Evolutionary conservation across 2,888 invertebrate species (phyloP).

Genomic region (Anthoptus insignis): DNA sequence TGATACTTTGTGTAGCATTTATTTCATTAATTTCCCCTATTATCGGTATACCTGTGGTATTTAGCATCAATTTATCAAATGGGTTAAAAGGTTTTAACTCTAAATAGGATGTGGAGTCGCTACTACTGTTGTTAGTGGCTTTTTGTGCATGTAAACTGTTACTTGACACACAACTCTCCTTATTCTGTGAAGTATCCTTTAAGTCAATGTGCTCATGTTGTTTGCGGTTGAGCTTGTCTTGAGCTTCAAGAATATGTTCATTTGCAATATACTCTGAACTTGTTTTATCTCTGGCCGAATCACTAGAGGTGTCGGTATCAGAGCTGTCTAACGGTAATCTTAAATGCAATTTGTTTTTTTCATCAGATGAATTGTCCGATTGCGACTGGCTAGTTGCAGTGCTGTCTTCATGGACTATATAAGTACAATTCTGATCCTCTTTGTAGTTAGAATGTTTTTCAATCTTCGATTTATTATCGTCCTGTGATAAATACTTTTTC

Average conservation of each 20-base stretch:
- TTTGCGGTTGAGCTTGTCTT: conserved; percentile 22
- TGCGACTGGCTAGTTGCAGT: conserved; percentile 72
- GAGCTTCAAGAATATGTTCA: conserved; percentile 59
- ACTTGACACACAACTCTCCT: conserved; percentile 41
- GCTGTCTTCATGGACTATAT: conserved; percentile 79
- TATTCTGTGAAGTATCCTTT: conserved; percentile 30
- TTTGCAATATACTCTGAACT: conserved; percentile 80
- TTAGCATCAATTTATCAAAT: conserved; percentile 67
- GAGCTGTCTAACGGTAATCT: conserved; percentile 76
- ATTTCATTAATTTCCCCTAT: conserved; percentile 52
- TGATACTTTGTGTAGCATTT: conserved; percentile 30
- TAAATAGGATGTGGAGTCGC: conserved; percentile 78
- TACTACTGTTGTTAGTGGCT: conserved; percentile 65
- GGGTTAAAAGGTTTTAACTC: conserved; percentile 73
- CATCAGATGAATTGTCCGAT: conserved; percentile 81
- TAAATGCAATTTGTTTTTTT: conserved; percentile 77
- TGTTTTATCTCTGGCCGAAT: conserved; percentile 73
- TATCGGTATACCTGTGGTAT: conserved; percentile 66
- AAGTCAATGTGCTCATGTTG: conserved; percentile 2
- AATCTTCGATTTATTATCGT: conserved; percentile 53
- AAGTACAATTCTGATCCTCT: conserved; percentile 77
- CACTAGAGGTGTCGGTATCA: conserved; percentile 82
- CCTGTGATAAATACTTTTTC: conserved; percentile 57
- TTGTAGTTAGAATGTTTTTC: conserved; percentile 55
- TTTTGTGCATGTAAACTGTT: conserved; percentile 58